Evolutionary conservation across 2,888 invertebrate genomes (phyloP).

Genomic region (Drosophila paranaensis): DNA sequence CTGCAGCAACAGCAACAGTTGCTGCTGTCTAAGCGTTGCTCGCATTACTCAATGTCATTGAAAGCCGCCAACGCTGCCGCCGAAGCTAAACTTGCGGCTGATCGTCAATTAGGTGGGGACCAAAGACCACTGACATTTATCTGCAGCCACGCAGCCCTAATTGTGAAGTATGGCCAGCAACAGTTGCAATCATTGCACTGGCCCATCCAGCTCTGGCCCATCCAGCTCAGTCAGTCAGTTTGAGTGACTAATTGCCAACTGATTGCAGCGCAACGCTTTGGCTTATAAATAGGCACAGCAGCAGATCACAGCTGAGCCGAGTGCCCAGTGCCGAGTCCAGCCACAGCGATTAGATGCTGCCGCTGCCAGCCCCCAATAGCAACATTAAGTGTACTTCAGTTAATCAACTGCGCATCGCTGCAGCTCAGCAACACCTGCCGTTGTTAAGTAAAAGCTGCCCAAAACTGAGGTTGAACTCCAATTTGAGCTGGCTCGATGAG

Average conservation of each 20-base stretch:
- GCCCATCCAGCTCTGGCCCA: background rate
- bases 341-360: constrained; percentile 34
- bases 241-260: constrained; percentile 74
- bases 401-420: constrained; percentile 11
- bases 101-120: constrained; percentile 70
- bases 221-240: constrained; percentile 39
- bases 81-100: constrained; percentile 54
- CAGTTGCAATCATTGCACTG: constrained; percentile 14
- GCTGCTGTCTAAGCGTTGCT: constrained; percentile 50
- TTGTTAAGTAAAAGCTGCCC: constrained; percentile 14
- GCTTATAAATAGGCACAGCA: constrained; percentile 64
- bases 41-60: constrained; percentile 79
- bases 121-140: constrained; percentile 68
- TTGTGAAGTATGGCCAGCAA: constrained; percentile 58
- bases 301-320: constrained; percentile 31
- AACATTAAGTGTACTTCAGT: constrained; percentile 16
- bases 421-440: constrained; percentile 47
- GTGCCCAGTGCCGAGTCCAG: constrained; percentile 1
- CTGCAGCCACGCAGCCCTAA: constrained; percentile 56
- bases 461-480: background rate
- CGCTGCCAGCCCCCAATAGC: constrained; percentile 16
- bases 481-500: background rate
- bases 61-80: constrained; percentile 66
- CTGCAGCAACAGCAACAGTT: background rate
- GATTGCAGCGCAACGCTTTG: constrained; percentile 54